Evolutionary conservation across 2,888 invertebrate species (phyloP).

Genomic region (Lamproptera curius): DNA sequence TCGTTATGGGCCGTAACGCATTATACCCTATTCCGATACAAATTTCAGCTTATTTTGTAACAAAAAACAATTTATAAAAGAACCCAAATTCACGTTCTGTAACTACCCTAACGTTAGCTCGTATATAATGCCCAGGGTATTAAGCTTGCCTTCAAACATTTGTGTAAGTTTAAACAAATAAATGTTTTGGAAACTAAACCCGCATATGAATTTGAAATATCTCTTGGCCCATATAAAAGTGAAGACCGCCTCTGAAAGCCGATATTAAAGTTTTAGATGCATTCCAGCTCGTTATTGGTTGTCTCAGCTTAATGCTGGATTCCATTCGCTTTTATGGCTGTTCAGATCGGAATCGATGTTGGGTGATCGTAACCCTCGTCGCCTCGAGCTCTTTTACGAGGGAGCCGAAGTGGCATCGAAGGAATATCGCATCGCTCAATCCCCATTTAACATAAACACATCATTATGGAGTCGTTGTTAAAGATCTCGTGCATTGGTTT

Average conservation of each 20-base stretch:
- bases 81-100: too few species aligned
- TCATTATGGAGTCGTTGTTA: too few species aligned
- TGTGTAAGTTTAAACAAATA: too few species aligned
- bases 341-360: background rate
- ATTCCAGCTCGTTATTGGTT: background rate
- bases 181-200: too few species aligned
- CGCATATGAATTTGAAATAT: background rate
- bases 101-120: too few species aligned
- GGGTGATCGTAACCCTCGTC: background rate
- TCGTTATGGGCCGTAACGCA: background rate
- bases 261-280: background rate
- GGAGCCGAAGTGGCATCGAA: background rate
- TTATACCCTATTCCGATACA: too few species aligned
- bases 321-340: background rate
- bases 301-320: background rate
- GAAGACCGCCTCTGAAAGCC: background rate
- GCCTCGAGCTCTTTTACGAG: background rate
- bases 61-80: too few species aligned
- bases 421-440: background rate
- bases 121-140: too few species aligned
- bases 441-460: background rate
- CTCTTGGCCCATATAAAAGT: background rate
- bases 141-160: too few species aligned
- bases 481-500: too few species aligned
- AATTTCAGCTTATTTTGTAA: background rate